Base-by-base conservation (phyloP, 2,888 invertebrate species). In the Thyatira batis region DNA sequence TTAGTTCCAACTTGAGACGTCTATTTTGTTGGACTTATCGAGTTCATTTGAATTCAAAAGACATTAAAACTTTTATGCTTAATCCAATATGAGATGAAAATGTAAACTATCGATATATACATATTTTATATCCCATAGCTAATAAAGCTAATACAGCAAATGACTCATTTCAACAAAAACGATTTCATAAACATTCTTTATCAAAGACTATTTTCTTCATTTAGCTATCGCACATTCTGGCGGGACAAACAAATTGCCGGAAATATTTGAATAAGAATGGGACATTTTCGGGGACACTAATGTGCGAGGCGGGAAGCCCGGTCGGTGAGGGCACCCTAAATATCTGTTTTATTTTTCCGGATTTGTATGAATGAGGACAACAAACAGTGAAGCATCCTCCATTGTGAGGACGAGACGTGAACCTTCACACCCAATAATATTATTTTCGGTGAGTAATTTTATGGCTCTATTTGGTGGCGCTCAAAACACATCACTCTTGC, bases 211-310 rank as follows among this genome's bases (percentile, higher is more conserved):
- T 62, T 70, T 79, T 74, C 65, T 73, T 71, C 71, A 73, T 73
- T 73, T 73, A 74, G 75, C 76, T 77, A 78, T 77, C 84, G 75
- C 78, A 73, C 72, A 71, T 79, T 80, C 76, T 80, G 78, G 87
- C 84, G 84, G 85, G 78, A 84, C 82, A 85, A 89, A 89, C 88
- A 88, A 91, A 89, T 88, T 87, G 86, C 85, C 84, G 87, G 86
- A 89, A 89, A 87, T 87, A 89, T 92, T 92, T 91, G 88, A 90
- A 90, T 91, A 87, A 88, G 85, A 92, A 89, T 89, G 86, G 87
- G 77, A 81, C 80, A 80, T 85, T 89, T 84, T 83, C 71, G 76
- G 82, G 84, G 80, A 77, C 82, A 88, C 88, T 90, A 91, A 90
- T 89, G 88, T 87, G 84, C 84, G 80, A 87, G 89, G 88, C 88